Conservation (phyloP, 2,888 invertebrate species). For the Drosophila dives region DNA sequence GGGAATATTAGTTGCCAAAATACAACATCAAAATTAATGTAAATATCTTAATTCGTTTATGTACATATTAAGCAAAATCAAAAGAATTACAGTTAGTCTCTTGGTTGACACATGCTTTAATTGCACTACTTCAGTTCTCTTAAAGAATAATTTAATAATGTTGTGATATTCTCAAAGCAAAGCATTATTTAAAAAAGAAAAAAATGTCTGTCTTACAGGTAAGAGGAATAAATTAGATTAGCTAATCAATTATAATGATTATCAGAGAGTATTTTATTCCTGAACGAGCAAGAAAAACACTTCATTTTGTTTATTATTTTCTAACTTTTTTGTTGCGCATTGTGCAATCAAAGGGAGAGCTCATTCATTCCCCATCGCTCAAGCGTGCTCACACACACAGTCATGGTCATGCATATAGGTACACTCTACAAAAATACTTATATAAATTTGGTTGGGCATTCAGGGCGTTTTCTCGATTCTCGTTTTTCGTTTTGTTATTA, state of each 20-base stretch:
- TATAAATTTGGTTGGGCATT: conserved; percentile 55
- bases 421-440: conserved; percentile 35
- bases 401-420: conserved; percentile 31
- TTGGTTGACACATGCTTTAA: background rate
- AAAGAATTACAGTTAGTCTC: background rate
- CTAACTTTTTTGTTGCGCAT: conserved; percentile 32
- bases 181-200: background rate
- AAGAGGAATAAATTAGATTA: conserved; percentile 12
- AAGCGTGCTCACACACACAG: conserved; percentile 13
- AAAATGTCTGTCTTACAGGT: background rate
- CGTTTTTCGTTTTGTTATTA: conserved; percentile 51
- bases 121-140: background rate
- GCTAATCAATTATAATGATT: conserved; percentile 36
- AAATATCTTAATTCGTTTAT: background rate
- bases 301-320: conserved; percentile 42
- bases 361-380: conserved; percentile 1
- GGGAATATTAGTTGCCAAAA: conserved; percentile 50
- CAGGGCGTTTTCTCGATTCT: conserved; percentile 42
- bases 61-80: background rate
- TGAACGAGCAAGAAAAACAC: conserved; percentile 31
- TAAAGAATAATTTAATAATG: background rate
- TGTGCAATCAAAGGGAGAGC: conserved; percentile 45
- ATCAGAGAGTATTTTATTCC: conserved; percentile 26
- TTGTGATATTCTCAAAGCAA: background rate
- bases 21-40: background rate